Conservation (phyloP, 1,140 invertebrate species). For the Trichonephila clavipes region DNA sequence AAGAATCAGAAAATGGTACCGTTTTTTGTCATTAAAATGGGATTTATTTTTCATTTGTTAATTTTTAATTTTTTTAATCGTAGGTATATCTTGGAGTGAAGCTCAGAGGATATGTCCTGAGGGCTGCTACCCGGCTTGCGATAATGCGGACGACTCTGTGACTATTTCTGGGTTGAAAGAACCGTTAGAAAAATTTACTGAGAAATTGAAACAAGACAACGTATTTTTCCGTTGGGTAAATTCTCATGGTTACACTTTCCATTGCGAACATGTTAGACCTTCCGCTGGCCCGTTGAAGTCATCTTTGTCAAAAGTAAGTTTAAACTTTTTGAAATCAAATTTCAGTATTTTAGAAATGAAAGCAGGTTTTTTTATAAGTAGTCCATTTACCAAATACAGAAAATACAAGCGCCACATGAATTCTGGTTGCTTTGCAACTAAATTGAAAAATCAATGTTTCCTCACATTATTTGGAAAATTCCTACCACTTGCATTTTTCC, state of each 20-base stretch:
- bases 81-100: conserved; percentile 93
- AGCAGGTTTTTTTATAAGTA: too few relatives aligned
- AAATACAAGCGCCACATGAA: too few relatives aligned
- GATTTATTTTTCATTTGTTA: too few relatives aligned
- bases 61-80: conserved; percentile 48
- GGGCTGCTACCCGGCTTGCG: conserved; percentile 93
- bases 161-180: conserved; percentile 93
- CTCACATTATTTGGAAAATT: too few relatives aligned
- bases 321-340: neutral
- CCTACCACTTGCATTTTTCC: too few relatives aligned
- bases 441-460: too few relatives aligned
- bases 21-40: too few relatives aligned
- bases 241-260: conserved; percentile 94
- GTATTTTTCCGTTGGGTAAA: conserved; percentile 94
- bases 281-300: conserved; percentile 86
- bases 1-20: too few relatives aligned
- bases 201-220: conserved; percentile 86
- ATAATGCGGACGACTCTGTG: conserved; percentile 94
- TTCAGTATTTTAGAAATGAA: too few relatives aligned
- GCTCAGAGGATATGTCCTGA: conserved; percentile 87
- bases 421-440: too few relatives aligned
- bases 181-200: conserved; percentile 87
- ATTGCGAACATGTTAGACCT: conserved; percentile 92
- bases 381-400: too few relatives aligned
- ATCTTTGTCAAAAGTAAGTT: conserved; percentile 29